phyloP scores from a whole-genome alignment of 1,140 invertebrate species.

The Cyclina sinensis region DNA sequence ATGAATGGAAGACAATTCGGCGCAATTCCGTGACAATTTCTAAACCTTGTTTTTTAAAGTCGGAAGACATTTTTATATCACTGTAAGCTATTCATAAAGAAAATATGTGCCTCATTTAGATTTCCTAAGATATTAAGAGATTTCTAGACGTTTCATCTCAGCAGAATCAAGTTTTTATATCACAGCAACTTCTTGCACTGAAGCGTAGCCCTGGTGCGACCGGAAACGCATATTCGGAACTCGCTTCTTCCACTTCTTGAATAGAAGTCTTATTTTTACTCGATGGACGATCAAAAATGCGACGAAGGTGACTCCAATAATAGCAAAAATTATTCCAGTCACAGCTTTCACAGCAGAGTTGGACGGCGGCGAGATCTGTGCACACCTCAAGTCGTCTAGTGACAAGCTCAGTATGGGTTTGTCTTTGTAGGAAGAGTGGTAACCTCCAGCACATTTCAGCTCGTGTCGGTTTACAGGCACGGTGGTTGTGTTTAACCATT shows the following conservation, averaged over 20 bases:
- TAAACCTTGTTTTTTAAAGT: too few relatives aligned
- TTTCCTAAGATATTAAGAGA: too few relatives aligned
- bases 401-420: conserved; percentile 17
- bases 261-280: neutral
- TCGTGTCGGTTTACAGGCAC: conserved; percentile 47
- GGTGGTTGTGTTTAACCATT: conserved; percentile 57
- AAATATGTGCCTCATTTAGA: too few relatives aligned
- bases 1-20: too few relatives aligned
- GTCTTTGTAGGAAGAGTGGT: conserved; percentile 50
- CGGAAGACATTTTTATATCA: too few relatives aligned
- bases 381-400: conserved; percentile 14
- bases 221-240: conserved; percentile 45
- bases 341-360: conserved; percentile 36
- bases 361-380: neutral
- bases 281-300: conserved; percentile 45
- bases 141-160: too few relatives aligned
- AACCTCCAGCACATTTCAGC: conserved; percentile 5
- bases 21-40: too few relatives aligned
- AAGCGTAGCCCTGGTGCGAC: conserved; percentile 44
- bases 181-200: conserved; percentile 51
- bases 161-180: neutral
- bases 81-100: too few relatives aligned
- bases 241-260: conserved; percentile 17
- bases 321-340: conserved; percentile 44
- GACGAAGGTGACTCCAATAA: conserved; percentile 41